Evolutionary conservation across 1,140 invertebrate species (phyloP).

Genomic region (Papilio helenus): DNA sequence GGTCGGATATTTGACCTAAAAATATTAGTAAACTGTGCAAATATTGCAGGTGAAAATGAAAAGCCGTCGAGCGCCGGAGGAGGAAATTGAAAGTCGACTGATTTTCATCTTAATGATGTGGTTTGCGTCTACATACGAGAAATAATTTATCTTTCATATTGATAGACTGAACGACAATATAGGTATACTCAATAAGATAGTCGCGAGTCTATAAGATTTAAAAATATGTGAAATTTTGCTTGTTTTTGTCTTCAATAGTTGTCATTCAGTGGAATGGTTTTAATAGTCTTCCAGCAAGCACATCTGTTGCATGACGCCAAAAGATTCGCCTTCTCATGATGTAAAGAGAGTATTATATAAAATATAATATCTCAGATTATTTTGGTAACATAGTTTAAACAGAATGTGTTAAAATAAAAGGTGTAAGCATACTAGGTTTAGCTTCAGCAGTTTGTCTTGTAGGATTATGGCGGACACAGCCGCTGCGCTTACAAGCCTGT

Average conservation of each 20-base stretch:
- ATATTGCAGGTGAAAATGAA: constrained; percentile 5
- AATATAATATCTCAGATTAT: too few relatives aligned
- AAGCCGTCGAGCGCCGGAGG: not conserved
- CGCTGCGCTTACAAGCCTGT: not conserved
- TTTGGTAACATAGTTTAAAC: not conserved
- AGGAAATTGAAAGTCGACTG: constrained; percentile 14
- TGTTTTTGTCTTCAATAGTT: too few relatives aligned
- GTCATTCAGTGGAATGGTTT: too few relatives aligned
- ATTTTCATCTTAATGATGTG: constrained; percentile 4
- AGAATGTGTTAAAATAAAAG: not conserved
- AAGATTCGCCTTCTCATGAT: too few relatives aligned
- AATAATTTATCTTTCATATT: not conserved
- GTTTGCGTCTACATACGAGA: not conserved
- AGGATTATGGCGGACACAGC: not conserved
- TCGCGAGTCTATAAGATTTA: too few relatives aligned
- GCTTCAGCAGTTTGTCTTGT: not conserved
- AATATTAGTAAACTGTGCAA: not conserved
- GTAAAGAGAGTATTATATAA: too few relatives aligned
- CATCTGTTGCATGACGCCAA: too few relatives aligned
- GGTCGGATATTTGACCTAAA: constrained; percentile 6
- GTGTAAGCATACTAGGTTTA: not conserved
- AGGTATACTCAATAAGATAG: too few relatives aligned
- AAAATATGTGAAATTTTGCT: too few relatives aligned
- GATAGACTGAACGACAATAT: not conserved
- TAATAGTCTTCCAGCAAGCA: too few relatives aligned